Conservation (phyloP, 1,140 invertebrate genomes). For the Zaprionus lachaisei region DNA sequence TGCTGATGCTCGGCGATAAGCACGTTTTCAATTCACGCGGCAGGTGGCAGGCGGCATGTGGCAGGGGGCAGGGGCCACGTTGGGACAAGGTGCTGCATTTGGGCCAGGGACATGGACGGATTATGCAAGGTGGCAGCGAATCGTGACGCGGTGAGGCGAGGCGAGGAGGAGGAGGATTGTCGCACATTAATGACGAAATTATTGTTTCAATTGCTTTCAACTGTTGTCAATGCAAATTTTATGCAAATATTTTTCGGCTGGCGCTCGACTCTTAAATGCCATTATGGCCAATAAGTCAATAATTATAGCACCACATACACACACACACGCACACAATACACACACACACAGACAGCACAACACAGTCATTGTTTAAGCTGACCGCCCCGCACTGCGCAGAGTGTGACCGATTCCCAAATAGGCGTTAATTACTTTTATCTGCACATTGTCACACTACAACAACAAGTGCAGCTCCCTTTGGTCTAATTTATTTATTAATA, state of each 20-base stretch:
- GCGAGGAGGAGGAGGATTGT: conserved; percentile 47
- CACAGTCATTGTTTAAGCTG: neutral
- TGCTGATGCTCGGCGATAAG: conserved; percentile 76
- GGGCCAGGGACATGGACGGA: neutral
- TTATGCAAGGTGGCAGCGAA: conserved; percentile 17
- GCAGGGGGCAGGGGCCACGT: neutral
- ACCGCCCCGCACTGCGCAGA: neutral
- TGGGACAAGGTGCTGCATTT: conserved; percentile 4
- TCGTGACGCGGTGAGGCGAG: neutral
- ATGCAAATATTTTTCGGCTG: conserved; percentile 74
- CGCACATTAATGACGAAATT: conserved; percentile 83
- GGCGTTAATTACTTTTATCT: conserved; percentile 82
- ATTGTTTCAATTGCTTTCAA: conserved; percentile 83
- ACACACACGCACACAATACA: neutral
- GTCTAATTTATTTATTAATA: conserved; percentile 66
- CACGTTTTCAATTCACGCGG: conserved; percentile 76
- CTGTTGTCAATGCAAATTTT: conserved; percentile 83
- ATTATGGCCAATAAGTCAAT: conserved; percentile 81
- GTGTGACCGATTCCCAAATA: conserved; percentile 62
- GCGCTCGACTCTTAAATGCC: conserved; percentile 63
- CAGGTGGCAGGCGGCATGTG: conserved; percentile 29
- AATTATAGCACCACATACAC: conserved; percentile 57
- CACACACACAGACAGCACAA: neutral
- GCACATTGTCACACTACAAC: conserved; percentile 58
- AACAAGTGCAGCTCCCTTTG: conserved; percentile 32